Conservation (phyloP, 2,113 vertebrate genomes). For the Pseudorhombus dupliciocellatus region DNA sequence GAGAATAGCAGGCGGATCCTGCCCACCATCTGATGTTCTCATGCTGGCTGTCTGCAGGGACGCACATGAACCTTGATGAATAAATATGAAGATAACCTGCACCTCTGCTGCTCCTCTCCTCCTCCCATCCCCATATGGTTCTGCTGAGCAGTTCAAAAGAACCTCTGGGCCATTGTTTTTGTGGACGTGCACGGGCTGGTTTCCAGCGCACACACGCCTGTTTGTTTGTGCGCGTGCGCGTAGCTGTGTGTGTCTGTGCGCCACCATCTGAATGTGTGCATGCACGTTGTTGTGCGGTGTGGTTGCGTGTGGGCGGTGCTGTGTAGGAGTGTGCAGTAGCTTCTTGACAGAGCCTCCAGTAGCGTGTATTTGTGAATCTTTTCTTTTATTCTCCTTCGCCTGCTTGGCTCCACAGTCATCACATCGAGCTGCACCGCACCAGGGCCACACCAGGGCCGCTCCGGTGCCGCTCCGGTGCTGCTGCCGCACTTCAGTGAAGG, state of each 20-base stretch:
- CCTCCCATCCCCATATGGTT: constrained; percentile 68
- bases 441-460: constrained; percentile 33
- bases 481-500: too few species aligned
- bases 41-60: constrained; percentile 63
- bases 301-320: constrained; percentile 61
- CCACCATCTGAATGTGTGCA: constrained; percentile 61
- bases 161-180: constrained; percentile 63
- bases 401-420: constrained; percentile 61
- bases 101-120: constrained; percentile 66
- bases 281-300: constrained; percentile 30
- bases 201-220: too few species aligned
- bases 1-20: constrained; percentile 68
- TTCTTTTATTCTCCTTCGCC: constrained; percentile 71
- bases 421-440: constrained; percentile 51
- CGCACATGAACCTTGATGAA: constrained; percentile 74
- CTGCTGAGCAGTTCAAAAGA: constrained; percentile 64
- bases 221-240: constrained; percentile 24
- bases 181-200: constrained; percentile 33
- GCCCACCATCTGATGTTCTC: constrained; percentile 65
- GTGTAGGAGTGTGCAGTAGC: constrained; percentile 76
- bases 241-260: constrained; percentile 46
- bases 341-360: constrained; percentile 79
- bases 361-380: constrained; percentile 73
- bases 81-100: constrained; percentile 81
- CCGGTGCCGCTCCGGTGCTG: constrained; percentile 13